phyloP scores from a whole-genome alignment of 2,888 invertebrate species.

The Polyommatus iphigenia region DNA sequence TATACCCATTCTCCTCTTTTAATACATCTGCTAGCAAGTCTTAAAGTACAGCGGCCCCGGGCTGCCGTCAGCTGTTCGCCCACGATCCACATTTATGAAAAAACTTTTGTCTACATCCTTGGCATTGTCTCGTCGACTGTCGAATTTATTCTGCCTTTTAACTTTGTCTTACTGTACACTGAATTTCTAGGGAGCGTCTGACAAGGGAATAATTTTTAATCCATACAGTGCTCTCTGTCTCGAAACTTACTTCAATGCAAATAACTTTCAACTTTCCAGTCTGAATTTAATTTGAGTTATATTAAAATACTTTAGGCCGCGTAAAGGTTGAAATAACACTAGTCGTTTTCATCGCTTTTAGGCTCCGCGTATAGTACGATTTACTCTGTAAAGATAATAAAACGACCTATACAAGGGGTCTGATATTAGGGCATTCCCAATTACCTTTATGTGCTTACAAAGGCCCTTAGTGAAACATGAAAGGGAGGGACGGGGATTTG shows the following conservation, averaged over 20 bases:
- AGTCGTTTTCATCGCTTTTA: background rate
- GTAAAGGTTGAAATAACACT: background rate
- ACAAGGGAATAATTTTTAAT: conserved; percentile 35
- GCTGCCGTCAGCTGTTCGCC: conserved; percentile 71
- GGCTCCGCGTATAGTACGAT: background rate
- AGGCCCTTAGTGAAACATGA: conserved; percentile 1
- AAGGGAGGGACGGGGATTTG: background rate
- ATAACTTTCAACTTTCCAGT: conserved; percentile 33
- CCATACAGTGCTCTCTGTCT: conserved; percentile 27
- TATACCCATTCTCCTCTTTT: conserved; percentile 68
- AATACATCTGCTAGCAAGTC: conserved; percentile 74
- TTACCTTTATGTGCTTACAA: conserved; percentile 1
- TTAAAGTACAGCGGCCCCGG: conserved; percentile 58
- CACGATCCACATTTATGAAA: conserved; percentile 74
- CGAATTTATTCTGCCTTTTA: conserved; percentile 53
- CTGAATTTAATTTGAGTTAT: conserved; percentile 31
- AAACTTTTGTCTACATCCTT: conserved; percentile 71
- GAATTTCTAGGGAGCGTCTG: conserved; percentile 36
- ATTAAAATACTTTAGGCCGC: background rate
- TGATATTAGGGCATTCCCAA: background rate
- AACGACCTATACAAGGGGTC: background rate
- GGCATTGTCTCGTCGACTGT: conserved; percentile 63
- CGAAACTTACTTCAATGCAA: conserved; percentile 25
- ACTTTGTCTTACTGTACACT: conserved; percentile 43
- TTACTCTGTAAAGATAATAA: background rate